Base-by-base conservation (phyloP, 35 echinoderm and acorn worm species). In the Hemicentrotus pulcherrimus region DNA sequence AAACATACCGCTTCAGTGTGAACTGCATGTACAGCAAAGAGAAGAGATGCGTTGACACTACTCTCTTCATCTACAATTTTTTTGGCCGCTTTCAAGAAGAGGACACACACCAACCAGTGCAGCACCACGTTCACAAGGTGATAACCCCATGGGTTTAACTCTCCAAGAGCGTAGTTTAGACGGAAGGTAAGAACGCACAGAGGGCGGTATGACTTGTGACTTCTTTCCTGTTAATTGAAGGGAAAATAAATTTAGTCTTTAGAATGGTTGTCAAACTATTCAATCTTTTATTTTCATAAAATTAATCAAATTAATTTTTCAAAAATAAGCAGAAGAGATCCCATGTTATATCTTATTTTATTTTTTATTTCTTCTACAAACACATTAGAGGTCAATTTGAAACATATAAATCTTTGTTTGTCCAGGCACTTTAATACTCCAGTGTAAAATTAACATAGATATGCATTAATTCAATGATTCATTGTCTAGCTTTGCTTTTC, bases 201-300 rank as follows among this genome's bases (percentile, higher is more conserved):
- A 31, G 97, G 97, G 50, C 96, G 97, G 95, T 98, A 98, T 46
- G 97, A 98, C 95, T 98, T 98, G 88, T 98, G 97, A 94, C 96
- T 98, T 88, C 94, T 61, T n/a, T 98, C 97, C 97, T 98, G 95
- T 88, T 32, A 91, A 0, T 46, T 46, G 9, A 85, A 61, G 91
- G 94, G 45, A 61, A 93, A 95, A 95, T 48, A 55, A 70, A 52
- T 52, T 13, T 8, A 52, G 15, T 55, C 50, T 15, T 55, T 11
- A 13, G 15, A 55, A 55, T 15, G 10, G 50, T 14, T 9, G 50
- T 2, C 0, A 55, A 55, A 55, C 7, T 55, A 55, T 55, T 55
- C 11, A 55, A 55, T 55, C 15, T 15, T 12, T 55, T 55, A 55
- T 55, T 55, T 13, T 55, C 10, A 55, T 15, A 9, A 9, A 55